Evolutionary conservation across 2,113 vertebrate species (phyloP).

Genomic region (Neofelis nebulosa): DNA sequence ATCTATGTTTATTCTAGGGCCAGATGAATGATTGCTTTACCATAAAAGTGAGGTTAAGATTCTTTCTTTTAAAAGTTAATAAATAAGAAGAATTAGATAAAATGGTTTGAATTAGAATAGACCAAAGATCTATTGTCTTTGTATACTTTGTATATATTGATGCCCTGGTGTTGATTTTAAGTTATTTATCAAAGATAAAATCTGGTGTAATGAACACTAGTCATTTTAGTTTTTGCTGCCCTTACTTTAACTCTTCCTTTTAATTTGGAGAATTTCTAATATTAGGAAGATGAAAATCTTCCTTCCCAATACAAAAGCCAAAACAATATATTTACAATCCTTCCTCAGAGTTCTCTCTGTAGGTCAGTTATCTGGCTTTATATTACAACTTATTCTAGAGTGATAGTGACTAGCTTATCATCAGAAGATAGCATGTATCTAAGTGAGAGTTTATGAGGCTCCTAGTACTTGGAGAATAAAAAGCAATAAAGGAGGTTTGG

Average conservation of each 20-base stretch:
- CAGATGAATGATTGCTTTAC: neutral
- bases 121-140: neutral
- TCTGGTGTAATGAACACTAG: neutral
- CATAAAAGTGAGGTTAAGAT: neutral
- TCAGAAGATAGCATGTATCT: neutral
- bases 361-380: neutral
- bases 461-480: neutral
- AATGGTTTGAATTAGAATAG: neutral
- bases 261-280: neutral
- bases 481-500: neutral
- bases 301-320: neutral
- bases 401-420: neutral
- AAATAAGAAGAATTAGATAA: neutral
- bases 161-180: neutral
- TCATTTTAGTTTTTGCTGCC: neutral
- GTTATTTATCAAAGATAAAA: neutral
- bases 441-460: neutral
- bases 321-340: neutral
- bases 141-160: neutral
- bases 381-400: neutral
- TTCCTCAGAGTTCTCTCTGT: neutral
- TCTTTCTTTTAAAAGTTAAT: neutral
- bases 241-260: neutral
- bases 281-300: neutral
- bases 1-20: neutral